Percentiles rank a stretch among this genome's conserved stretches.
phyloP scores from a whole-genome alignment of 2,888 invertebrate species.

The Zaprionus obscuricornis region DNA sequence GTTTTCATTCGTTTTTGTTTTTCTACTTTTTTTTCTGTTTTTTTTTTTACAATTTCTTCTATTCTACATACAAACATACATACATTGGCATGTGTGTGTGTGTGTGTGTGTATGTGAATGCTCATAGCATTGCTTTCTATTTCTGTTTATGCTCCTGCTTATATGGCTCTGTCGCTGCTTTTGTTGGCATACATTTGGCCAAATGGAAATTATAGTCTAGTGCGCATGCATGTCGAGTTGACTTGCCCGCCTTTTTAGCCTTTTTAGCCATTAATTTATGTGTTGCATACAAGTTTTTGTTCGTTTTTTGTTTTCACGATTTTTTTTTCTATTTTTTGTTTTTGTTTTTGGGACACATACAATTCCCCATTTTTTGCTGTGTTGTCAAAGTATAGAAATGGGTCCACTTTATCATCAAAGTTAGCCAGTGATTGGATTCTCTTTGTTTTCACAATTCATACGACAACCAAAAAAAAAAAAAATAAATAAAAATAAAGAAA shows the following conservation, averaged over 20 bases:
- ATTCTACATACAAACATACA: too few species aligned
- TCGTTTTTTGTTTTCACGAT: conserved; percentile 16
- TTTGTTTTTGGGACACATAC: conserved; percentile 37
- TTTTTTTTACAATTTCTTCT: too few species aligned
- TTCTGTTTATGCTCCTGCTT: conserved; percentile 23
- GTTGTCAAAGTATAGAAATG: conserved; percentile 1
- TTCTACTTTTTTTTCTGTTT: too few species aligned
- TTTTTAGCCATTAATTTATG: conserved; percentile 69
- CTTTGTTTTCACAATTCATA: conserved; percentile 20
- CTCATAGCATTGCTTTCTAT: conserved; percentile 49
- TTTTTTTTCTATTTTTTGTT: too few species aligned
- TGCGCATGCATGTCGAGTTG: conserved; percentile 56
- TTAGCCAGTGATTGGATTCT: conserved; percentile 26
- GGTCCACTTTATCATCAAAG: conserved; percentile 28
- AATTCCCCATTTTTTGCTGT: conserved; percentile 16
- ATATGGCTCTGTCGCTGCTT: conserved; percentile 17
- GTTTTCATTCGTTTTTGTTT: too few species aligned
- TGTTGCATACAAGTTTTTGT: too few species aligned
- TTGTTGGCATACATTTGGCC: conserved; percentile 70
- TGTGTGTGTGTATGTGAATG: conserved; percentile 48
- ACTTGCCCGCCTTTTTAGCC: conserved; percentile 10
- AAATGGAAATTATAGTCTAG: conserved; percentile 76
- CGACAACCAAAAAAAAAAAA: too few species aligned
- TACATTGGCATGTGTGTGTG: conserved; percentile 54
- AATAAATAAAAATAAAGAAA: too few species aligned